Evolutionary conservation across 2,888 invertebrate genomes (phyloP).

Genomic region (Hanleya hanleyi): DNA sequence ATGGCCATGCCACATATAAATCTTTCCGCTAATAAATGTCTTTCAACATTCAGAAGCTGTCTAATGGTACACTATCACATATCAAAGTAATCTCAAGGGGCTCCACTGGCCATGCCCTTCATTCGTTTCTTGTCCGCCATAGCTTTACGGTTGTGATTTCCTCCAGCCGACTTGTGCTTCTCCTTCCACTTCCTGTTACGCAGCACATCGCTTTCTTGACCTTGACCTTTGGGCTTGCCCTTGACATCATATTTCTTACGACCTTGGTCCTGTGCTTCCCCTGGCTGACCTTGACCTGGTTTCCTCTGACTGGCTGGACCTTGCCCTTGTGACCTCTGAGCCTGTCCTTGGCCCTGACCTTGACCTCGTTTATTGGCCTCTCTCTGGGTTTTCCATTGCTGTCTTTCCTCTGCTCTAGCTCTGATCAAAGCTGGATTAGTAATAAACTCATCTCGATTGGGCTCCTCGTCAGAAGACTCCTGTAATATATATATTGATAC

Average conservation of each 20-base stretch:
- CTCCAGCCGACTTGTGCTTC: conserved; percentile 83
- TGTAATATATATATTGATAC: too few species aligned
- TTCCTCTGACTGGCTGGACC: not conserved
- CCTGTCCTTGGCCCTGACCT: conserved; percentile 20
- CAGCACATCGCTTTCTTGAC: conserved; percentile 85
- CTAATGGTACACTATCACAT: too few species aligned
- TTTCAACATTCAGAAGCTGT: too few species aligned
- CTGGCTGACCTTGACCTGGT: conserved; percentile 7
- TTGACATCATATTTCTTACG: conserved; percentile 57
- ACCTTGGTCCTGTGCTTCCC: not conserved
- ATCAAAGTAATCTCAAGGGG: too few species aligned
- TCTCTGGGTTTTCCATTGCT: conserved; percentile 35
- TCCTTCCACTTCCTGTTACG: conserved; percentile 86
- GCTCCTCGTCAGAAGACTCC: conserved; percentile 33
- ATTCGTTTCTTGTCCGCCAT: conserved; percentile 84
- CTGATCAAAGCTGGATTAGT: conserved; percentile 67
- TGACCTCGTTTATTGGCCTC: conserved; percentile 33
- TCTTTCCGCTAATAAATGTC: too few species aligned
- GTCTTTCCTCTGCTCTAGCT: conserved; percentile 55
- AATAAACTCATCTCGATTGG: conserved; percentile 54
- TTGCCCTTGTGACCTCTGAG: not conserved
- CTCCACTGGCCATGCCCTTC: not conserved
- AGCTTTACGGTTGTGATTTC: conserved; percentile 86
- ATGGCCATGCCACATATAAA: too few species aligned
- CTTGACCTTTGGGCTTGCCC: conserved; percentile 87